Conservation (phyloP, 2,888 invertebrate species). For the Diplolepis rosae region DNA sequence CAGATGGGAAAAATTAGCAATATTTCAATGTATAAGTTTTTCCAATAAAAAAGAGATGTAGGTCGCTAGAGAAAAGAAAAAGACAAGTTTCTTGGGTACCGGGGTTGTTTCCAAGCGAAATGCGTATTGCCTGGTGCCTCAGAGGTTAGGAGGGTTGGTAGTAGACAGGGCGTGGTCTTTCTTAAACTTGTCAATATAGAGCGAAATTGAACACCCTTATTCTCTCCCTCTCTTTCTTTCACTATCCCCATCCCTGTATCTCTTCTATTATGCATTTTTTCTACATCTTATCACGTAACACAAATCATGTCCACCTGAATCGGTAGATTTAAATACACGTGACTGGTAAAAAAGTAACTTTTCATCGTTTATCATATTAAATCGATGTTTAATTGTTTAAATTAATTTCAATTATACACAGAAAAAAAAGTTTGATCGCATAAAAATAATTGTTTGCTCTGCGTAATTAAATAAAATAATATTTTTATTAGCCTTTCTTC, state of each 20-base stretch:
- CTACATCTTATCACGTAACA: too few relatives aligned
- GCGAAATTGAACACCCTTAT: constrained; percentile 54
- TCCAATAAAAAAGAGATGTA: neutral
- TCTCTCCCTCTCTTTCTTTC: constrained; percentile 44
- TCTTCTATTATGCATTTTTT: constrained; percentile 31
- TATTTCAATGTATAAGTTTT: neutral
- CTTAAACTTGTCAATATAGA: constrained; percentile 63
- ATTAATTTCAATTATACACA: too few relatives aligned
- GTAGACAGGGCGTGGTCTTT: constrained; percentile 73
- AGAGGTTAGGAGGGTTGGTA: constrained; percentile 49
- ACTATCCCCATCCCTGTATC: constrained; percentile 32
- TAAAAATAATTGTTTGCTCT: too few relatives aligned
- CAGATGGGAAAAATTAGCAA: too few relatives aligned
- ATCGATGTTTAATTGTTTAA: too few relatives aligned
- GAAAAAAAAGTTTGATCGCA: too few relatives aligned
- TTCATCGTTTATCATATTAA: too few relatives aligned
- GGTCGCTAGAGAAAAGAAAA: constrained; percentile 27
- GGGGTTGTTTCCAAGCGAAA: constrained; percentile 60
- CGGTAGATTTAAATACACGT: too few relatives aligned
- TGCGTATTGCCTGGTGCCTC: constrained; percentile 57
- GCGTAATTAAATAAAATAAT: too few relatives aligned
- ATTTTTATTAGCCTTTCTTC: too few relatives aligned
- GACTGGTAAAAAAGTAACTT: too few relatives aligned
- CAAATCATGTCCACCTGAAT: too few relatives aligned
- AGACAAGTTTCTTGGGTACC: constrained; percentile 54